Base-by-base conservation (phyloP, 2,797 vertebrate genomes). In the Sarcophilus harrisii region DNA sequence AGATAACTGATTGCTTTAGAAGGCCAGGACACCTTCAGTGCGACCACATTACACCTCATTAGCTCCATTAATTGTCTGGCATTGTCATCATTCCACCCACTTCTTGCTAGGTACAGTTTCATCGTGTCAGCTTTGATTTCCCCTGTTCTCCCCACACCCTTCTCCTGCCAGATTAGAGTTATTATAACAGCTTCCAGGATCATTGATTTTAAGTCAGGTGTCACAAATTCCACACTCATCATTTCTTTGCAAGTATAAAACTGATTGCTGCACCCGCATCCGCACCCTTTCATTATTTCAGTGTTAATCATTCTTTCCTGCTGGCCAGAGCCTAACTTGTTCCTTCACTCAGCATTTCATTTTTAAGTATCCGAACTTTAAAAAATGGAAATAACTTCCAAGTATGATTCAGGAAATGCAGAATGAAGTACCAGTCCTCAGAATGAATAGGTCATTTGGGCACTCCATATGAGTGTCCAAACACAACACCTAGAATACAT, bases 151-250 rank as follows among this genome's bases (percentile, higher is more conserved):
- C 3, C 89, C 90, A 12, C 91, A 18, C 73, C 94, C 93, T 45
- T 92, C 9, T 91, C 95, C 87, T 92, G 93, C 91, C 92, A 92
- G 57, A 1, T 97, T 93, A 95, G 73, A 97, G 97, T 96, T 97
- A 14, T 97, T 97, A 96, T 98, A 97, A 98, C 94, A 92, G 92
- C 95, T 57, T 95, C 97, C 96, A 97, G 95, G 60, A 94, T 57
- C 92, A 96, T 12, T 97, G 97, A 96, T 52, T 96, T 97, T 98
- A 97, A 98, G 94, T 96, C 97, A 95, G 93, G 97, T 97, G 97
- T 98, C 98, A 98, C 97, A 96, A 96, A 97, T 98, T 97, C 96
- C 96, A 91, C 94, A 95, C 96, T 97, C 97, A 97, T 97, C 97
- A 98, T 96, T 97, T 97, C 95, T 94, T 97, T 96, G 94, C 96